Base-by-base conservation (phyloP, 2,888 invertebrate genomes). In the Drosophila cognata region DNA sequence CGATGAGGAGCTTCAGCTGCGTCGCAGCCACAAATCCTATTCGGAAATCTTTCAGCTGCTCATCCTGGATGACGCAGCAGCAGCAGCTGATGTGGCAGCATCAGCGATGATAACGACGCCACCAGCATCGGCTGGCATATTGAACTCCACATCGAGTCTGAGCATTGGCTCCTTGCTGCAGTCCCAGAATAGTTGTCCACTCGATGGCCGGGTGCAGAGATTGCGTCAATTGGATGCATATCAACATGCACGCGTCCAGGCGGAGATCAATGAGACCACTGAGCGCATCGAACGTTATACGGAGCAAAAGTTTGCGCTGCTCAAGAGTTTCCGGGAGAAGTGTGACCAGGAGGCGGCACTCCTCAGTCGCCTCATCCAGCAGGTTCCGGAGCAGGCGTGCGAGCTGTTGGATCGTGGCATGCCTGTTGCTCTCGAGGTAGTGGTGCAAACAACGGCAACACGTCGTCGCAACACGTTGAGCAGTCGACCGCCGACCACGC, bases 241-340 rank as follows among this genome's bases (percentile, higher is more conserved):
- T 87, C 94, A 96, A 71, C 95, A 95, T 70, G 95, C 95, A 81
- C 95, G 95, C 56, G 93, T 97, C 61, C 95, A 96, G 90, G 94
- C 95, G 55, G 96, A 97, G 93, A 94, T 96, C 60, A 94, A 94
- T 53, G 94, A 95, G 3, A 95, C 96, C 55, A 97, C 97, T 89
- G 96, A 96, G 84, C 94, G 96, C 80, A 96, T 98, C 71, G 95
- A 96, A 88, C 95, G 95, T 71, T 97, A 95, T 93, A 95, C 96
- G 76, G 96, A 96, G 86, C 95, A 96, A 90, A 96, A 97, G 91
- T 96, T 96, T 94, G 95, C 95, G 71, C 94, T 95, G 81, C 94
- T 97, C 84, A 96, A 97, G 91, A 95, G 95, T 77, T 95, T 95
- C 92, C 95, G 95, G 89, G 96, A 96, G 92, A 95, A 94, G 90